These are phyloP conservation scores for Tapirus indicus DNA, from an alignment of 2,797 vertebrate species.

Conservation along the genomic window DNA sequence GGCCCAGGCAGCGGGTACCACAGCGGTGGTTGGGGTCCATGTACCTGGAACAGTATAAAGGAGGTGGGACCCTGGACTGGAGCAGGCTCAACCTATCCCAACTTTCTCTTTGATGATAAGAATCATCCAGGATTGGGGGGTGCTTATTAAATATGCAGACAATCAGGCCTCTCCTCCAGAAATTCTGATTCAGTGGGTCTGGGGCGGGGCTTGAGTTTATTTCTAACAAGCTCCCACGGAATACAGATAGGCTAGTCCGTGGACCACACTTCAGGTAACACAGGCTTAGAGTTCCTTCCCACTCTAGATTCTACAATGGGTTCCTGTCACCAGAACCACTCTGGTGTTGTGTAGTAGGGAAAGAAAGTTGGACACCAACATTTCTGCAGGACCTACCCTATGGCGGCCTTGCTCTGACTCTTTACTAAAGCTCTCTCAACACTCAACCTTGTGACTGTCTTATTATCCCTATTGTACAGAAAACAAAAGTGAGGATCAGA, in stretches of 20 bases:
- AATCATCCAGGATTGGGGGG: not conserved
- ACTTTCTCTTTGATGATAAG: not conserved
- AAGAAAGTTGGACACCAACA: not conserved
- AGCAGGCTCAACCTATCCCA: no score
- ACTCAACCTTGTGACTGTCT: not conserved
- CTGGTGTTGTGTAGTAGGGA: not conserved
- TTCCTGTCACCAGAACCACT: not conserved
- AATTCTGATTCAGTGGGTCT: not conserved
- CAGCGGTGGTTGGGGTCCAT: not conserved
- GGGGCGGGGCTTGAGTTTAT: not conserved
- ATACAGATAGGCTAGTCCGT: not conserved
- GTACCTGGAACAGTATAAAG: not conserved
- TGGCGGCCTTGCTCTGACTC: not conserved
- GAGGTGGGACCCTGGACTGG: not conserved
- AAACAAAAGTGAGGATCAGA: not conserved
- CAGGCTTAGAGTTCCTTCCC: not conserved
- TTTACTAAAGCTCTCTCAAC: not conserved
- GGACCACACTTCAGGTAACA: not conserved
- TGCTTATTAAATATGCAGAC: not conserved
- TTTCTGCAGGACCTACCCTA: not conserved
- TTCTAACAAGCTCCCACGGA: not conserved
- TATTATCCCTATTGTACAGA: not conserved
- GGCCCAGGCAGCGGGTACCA: not conserved
- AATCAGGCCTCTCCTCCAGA: not conserved
- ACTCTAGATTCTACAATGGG: not conserved